phyloP scores from a whole-genome alignment of 2,888 invertebrate genomes.

The Cylloceria caligata region DNA sequence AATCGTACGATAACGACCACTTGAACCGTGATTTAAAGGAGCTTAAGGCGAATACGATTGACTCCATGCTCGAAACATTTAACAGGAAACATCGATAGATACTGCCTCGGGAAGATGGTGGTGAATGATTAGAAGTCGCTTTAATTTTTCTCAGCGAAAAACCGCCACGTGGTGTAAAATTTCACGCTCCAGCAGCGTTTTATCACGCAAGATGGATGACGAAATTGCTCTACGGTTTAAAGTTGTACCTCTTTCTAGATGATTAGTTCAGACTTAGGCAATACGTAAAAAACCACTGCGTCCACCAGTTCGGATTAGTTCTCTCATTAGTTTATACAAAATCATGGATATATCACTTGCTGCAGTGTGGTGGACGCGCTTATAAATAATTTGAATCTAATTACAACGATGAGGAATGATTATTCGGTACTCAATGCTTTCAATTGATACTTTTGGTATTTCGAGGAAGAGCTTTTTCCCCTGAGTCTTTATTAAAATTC shows the following conservation, averaged over 20 bases:
- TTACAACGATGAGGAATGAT: slow-evolving; percentile 36
- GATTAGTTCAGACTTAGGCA: slow-evolving; percentile 64
- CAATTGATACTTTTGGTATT: slow-evolving; percentile 62
- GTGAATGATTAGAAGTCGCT: slow-evolving; percentile 68
- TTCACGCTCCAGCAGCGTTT: slow-evolving; percentile 68
- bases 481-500: slow-evolving; percentile 38
- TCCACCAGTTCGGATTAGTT: slow-evolving; percentile 64
- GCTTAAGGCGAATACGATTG: background rate
- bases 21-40: background rate
- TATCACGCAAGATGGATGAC: slow-evolving; percentile 73
- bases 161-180: slow-evolving; percentile 41
- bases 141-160: slow-evolving; percentile 68
- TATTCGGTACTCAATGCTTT: slow-evolving; percentile 41
- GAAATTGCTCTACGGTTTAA: slow-evolving; percentile 70
- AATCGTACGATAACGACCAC: slow-evolving; percentile 10
- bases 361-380: slow-evolving; percentile 55
- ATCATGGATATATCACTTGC: slow-evolving; percentile 61
- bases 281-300: slow-evolving; percentile 59
- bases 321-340: slow-evolving; percentile 62
- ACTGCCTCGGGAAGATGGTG: slow-evolving; percentile 68
- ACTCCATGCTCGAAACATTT: background rate
- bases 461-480: slow-evolving; percentile 40
- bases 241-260: slow-evolving; percentile 70
- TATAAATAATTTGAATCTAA: slow-evolving; percentile 43
- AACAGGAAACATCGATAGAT: background rate